phyloP scores from a whole-genome alignment of 2,797 vertebrate genomes.

The Thripadectes ignobilis region DNA sequence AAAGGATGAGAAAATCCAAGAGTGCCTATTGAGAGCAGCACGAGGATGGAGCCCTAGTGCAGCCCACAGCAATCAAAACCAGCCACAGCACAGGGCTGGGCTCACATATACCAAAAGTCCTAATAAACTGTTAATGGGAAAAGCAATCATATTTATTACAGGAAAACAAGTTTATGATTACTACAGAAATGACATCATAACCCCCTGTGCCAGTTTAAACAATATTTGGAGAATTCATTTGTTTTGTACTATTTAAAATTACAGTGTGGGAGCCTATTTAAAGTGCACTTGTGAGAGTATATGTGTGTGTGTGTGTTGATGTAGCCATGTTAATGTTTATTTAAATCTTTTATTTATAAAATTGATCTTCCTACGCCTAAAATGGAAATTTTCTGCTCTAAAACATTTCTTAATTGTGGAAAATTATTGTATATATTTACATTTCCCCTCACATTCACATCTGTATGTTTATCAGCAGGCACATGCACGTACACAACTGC shows the following conservation, averaged over 20 bases:
- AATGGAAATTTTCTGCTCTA: slow-evolving; percentile 57
- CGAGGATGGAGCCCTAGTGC: background rate
- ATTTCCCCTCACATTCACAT: background rate
- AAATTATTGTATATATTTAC: slow-evolving; percentile 14
- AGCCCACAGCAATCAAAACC: slow-evolving; percentile 15
- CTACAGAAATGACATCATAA: slow-evolving; percentile 65
- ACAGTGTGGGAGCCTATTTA: slow-evolving; percentile 63
- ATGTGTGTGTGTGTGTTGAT: background rate
- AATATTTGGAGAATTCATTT: slow-evolving; percentile 71
- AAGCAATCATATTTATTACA: slow-evolving; percentile 55
- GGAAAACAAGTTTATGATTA: slow-evolving; percentile 67
- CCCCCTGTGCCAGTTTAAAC: slow-evolving; percentile 61
- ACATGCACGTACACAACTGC: background rate
- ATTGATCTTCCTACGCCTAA: slow-evolving; percentile 52
- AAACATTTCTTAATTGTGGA: slow-evolving; percentile 33
- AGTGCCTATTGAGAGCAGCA: background rate
- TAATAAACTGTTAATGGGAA: slow-evolving; percentile 47
- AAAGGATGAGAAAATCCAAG: background rate
- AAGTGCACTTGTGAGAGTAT: background rate
- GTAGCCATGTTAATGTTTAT: slow-evolving; percentile 53
- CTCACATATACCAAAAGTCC: background rate
- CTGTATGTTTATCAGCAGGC: background rate
- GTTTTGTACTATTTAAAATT: slow-evolving; percentile 68
- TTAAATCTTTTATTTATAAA: slow-evolving; percentile 64
- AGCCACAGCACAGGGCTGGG: background rate